Base-by-base conservation (phyloP, 2,113 vertebrate species). In the Psammodynastes pulverulentus region DNA sequence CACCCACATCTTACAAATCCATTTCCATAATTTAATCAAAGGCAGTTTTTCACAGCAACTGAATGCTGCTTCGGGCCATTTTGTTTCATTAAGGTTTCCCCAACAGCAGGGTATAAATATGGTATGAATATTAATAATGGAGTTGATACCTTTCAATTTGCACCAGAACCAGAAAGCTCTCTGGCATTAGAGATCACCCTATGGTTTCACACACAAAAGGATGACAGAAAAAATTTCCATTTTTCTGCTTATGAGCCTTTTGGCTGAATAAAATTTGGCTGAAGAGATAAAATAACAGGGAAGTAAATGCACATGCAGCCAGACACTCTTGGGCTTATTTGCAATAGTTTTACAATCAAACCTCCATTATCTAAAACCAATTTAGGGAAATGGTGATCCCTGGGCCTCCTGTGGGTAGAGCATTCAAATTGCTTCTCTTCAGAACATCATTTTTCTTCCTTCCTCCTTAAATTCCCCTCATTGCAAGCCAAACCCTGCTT, bases 381-480 rank as follows among this genome's bases (percentile, higher is more conserved):
- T 95, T 92, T 95, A 95, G 93, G 95, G 93, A 96, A 94, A 7
- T 79, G 58, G 88, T 96, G 96, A 93, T 95, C 94, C 90, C 93
- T 91, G 29, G 90, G 15, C 46, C 86, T 90, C 46, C 62, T 49
- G 93, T 10, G 90, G 93, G 90, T 84, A 95, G 58, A 97, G 91
- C 93, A 96, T 95, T 95, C 95, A 95, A 96, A 93, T 48, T 90
- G 90, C 92, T 96, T 96, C 94, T 91, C 84, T 96, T 96, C 94
- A 96, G 95, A 96, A 95, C 94, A 94, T 88, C 62, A 88, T 94
- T 94, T 93, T 94, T 94, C 92, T 92, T 89, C 92, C 67, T 93
- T 96, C 91, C 90, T 94, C 93, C 93, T 93, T 91, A 92, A 48
- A 46, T 94, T 93, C 94, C 91, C 95, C 96, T 96, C 93, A 89